Conservation (phyloP, 1,140 invertebrate genomes). For the Telenomus remus region DNA sequence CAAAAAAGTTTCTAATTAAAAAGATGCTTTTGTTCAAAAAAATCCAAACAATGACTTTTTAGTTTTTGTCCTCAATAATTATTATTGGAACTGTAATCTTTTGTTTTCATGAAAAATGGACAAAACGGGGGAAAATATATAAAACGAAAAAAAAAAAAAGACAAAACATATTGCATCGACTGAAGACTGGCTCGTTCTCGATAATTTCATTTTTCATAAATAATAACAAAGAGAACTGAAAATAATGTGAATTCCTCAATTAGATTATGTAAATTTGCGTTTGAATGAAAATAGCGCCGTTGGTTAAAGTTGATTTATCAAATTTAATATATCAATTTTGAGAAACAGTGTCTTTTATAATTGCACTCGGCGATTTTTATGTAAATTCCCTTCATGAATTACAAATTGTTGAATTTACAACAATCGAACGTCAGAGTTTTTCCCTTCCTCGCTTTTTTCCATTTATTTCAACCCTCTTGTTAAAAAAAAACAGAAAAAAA, state of each 20-base stretch:
- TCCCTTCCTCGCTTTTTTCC: neutral
- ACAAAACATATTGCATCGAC: conserved; percentile 29
- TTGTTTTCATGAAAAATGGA: conserved; percentile 6
- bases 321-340: conserved; percentile 49
- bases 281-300: conserved; percentile 36
- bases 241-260: conserved; percentile 39
- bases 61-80: conserved; percentile 24
- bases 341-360: conserved; percentile 45
- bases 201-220: conserved; percentile 36
- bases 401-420: conserved; percentile 50
- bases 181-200: conserved; percentile 3
- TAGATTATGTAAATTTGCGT: conserved; percentile 48
- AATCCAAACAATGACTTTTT: conserved; percentile 12
- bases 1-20: conserved; percentile 5
- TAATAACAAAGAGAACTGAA: conserved; percentile 16
- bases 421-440: conserved; percentile 14
- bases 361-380: conserved; percentile 34
- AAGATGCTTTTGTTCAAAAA: conserved; percentile 14
- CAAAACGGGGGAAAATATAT: neutral
- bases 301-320: conserved; percentile 47
- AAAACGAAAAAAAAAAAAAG: neutral
- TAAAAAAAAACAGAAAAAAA: no score
- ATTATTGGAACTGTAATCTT: conserved; percentile 22
- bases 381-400: conserved; percentile 43
- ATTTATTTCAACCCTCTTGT: neutral